These are phyloP conservation scores for Salvelinus namaycush DNA, from an alignment of 2,113 vertebrate genomes.

Conservation along the genomic window DNA sequence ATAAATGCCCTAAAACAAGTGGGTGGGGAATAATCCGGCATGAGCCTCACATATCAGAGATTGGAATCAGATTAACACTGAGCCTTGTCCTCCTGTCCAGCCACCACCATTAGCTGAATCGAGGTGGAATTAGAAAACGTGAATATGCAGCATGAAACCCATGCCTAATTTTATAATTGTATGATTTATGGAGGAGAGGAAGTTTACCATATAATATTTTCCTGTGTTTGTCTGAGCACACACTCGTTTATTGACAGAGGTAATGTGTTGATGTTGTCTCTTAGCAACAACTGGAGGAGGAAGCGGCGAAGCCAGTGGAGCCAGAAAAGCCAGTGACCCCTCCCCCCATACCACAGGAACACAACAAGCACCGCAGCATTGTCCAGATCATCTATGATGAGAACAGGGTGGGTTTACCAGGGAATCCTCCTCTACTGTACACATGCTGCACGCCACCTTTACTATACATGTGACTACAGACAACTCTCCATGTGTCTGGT, in stretches of 20 bases:
- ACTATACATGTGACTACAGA: neutral
- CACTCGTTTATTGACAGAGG: constrained; percentile 7
- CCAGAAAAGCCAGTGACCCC: constrained; percentile 95
- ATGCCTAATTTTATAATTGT: neutral
- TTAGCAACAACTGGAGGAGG: constrained; percentile 99
- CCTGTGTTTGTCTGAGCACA: neutral
- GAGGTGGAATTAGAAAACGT: neutral
- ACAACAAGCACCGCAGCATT: constrained; percentile 99
- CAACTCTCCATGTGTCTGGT: neutral
- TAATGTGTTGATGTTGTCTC: constrained; percentile 69
- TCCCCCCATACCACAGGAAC: constrained; percentile 87
- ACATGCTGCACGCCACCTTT: constrained; percentile 28
- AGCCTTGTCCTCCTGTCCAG: neutral
- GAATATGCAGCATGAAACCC: neutral
- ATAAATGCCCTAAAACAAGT: too few species aligned
- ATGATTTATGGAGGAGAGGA: neutral
- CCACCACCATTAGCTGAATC: too few species aligned
- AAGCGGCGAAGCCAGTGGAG: constrained; percentile 97
- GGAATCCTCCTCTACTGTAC: constrained; percentile 26
- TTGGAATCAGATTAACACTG: constrained; percentile 11
- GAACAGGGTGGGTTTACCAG: constrained; percentile 82
- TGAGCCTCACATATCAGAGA: constrained; percentile 16
- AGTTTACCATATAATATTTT: neutral
- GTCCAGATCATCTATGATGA: constrained; percentile 99
- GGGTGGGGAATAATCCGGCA: neutral